A percentile compares a stretch with the other conserved stretches of the same genome.
Evolutionary conservation across 30 jellyfish, hydroid and myxozoan genomes (phyloP).

Genomic region (Aurelia aurita): DNA sequence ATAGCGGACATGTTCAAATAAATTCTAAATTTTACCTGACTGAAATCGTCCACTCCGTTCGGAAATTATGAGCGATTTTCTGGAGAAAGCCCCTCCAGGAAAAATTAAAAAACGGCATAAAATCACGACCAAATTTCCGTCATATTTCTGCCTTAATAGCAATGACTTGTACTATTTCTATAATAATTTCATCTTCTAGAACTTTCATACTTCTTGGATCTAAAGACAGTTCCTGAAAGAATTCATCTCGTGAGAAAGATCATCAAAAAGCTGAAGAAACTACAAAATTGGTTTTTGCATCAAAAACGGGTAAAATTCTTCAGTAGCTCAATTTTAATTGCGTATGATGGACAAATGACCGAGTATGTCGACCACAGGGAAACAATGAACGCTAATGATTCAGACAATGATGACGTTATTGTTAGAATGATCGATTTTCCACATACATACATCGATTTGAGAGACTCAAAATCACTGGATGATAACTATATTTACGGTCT

Average conservation of each 20-base stretch:
- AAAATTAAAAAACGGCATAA: no score
- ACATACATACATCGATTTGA: conserved; percentile 54
- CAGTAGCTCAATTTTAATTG: conserved; percentile 67
- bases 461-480: conserved; percentile 24
- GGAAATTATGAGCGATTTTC: no score
- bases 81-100: no score
- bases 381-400: background rate
- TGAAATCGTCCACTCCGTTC: no score
- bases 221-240: conserved; percentile 48
- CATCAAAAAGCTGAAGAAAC: conserved; percentile 15
- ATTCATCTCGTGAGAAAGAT: conserved; percentile 17
- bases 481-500: conserved; percentile 53
- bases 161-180: no score
- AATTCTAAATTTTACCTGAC: no score
- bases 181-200: background rate
- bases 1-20: no score
- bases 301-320: conserved; percentile 41
- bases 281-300: conserved; percentile 45
- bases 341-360: conserved; percentile 35
- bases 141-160: no score
- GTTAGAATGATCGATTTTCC: conserved; percentile 71
- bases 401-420: conserved; percentile 22
- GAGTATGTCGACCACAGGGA: background rate
- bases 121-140: no score
- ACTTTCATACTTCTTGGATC: conserved; percentile 32